Base-by-base conservation (phyloP, 2,888 invertebrate genomes). In the Drosophila emarginata region DNA sequence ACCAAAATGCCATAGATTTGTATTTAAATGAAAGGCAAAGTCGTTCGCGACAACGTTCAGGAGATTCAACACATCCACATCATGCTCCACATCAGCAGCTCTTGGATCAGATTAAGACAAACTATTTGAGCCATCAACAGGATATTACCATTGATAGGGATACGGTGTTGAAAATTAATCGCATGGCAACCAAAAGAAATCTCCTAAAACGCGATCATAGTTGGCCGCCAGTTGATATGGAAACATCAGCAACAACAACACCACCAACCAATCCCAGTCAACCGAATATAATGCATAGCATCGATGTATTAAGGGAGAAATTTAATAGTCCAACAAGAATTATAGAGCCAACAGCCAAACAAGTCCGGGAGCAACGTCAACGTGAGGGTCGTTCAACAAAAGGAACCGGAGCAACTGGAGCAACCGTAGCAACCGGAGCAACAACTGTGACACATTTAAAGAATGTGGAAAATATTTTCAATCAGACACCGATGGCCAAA, bases 161-260 rank as follows among this genome's bases (percentile, higher is more conserved):
- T 67, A 91, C 91, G 9, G 92, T 92, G 67, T 74, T 92, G 66
- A 91, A 90, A 79, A 92, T 92, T 77, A 92, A 92, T 81, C 91
- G 92, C 2, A 70, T 90, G 67, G 89, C 91, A 67, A 89, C 90
- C 68, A 90, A 90, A 28, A 79, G 88, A 5, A 83, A 85, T 71
- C 73, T 89, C 28, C 87, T 88, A 62, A 88, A 87, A 75, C 88
- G 91, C 28, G 91, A 91, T 74, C 88, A 90, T 78, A 91, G 91
- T 72, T 91, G 91, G 91, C 91, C 91, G 37, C 91, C 91, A n/a
- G 60, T 69, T 2, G 71, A 76, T 39, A 54, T 58, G 21, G 60
- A 21, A 4, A 32, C 12, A 4, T 23, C 4, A 12, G 21, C 12
- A 12, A 4, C 11, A 45, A 11, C 45, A 45, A 18, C 21, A 11